Conservation (phyloP, 2,888 invertebrate species). For the Gymnocheta viridis region DNA sequence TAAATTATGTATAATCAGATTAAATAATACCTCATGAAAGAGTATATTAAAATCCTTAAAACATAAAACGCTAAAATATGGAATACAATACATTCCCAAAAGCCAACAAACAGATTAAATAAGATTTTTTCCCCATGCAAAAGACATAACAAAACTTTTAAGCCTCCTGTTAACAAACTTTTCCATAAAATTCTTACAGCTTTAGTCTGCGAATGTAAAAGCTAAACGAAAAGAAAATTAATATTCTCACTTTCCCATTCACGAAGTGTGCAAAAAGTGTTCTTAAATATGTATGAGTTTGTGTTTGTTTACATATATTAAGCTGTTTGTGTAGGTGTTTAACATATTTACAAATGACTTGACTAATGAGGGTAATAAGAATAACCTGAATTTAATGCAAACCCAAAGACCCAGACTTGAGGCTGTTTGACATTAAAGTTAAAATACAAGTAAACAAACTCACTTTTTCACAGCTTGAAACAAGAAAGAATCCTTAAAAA, state of each 20-base stretch:
- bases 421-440: slow-evolving; percentile 62
- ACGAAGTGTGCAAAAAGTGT: not conserved
- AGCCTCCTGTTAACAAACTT: not conserved
- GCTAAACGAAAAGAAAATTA: not conserved
- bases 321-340: slow-evolving; percentile 1
- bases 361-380: slow-evolving; percentile 64
- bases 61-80: too few relatives aligned
- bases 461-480: not conserved
- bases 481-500: not conserved
- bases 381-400: slow-evolving; percentile 36
- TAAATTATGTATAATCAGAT: too few relatives aligned
- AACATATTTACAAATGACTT: slow-evolving; percentile 54
- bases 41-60: too few relatives aligned
- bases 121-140: not conserved
- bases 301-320: not conserved
- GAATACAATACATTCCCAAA: too few relatives aligned
- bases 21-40: too few relatives aligned
- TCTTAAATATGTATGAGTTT: not conserved
- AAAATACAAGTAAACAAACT: slow-evolving; percentile 9
- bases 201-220: not conserved
- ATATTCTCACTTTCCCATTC: not conserved
- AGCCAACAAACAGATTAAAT: too few relatives aligned
- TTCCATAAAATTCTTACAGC: not conserved
- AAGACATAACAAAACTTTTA: not conserved
- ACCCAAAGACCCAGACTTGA: slow-evolving; percentile 23